Conservation (phyloP, 2,797 vertebrate genomes). For the Danio jaintianensis region DNA sequence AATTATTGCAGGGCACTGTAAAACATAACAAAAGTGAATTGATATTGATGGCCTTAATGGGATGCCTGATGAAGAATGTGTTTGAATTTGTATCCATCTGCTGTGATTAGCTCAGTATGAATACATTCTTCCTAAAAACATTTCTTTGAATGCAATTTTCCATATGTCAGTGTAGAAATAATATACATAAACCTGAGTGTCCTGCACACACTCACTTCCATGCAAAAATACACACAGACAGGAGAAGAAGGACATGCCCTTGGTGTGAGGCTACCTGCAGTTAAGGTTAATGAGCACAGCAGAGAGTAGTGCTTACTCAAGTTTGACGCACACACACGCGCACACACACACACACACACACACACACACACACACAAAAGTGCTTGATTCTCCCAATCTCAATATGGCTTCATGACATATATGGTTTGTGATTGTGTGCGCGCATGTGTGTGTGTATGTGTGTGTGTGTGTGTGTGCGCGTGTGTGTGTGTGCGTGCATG, state of each 20-base stretch:
- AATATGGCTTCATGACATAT: constrained; percentile 20
- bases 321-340: constrained; percentile 31
- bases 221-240: constrained; percentile 35
- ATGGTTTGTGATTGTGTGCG: not conserved
- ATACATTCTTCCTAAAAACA: not conserved
- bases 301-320: constrained; percentile 51
- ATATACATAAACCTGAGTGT: not conserved
- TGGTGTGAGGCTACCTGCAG: constrained; percentile 65
- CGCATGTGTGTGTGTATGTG: not conserved
- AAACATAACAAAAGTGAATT: not conserved
- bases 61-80: not conserved
- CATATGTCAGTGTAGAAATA: not conserved
- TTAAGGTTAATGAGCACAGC: constrained; percentile 68
- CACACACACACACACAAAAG: constrained; percentile 25
- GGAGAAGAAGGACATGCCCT: constrained; percentile 61
- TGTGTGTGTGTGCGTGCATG: too few species aligned
- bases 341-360: constrained; percentile 41
- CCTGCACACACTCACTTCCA: not conserved
- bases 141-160: not conserved
- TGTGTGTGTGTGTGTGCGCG: not conserved
- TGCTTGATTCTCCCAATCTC: not conserved
- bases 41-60: not conserved
- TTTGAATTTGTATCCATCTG: not conserved
- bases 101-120: not conserved
- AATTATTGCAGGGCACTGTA: too few species aligned